Conservation (phyloP, 2,797 vertebrate genomes). For the Tiaroga cobitis region DNA sequence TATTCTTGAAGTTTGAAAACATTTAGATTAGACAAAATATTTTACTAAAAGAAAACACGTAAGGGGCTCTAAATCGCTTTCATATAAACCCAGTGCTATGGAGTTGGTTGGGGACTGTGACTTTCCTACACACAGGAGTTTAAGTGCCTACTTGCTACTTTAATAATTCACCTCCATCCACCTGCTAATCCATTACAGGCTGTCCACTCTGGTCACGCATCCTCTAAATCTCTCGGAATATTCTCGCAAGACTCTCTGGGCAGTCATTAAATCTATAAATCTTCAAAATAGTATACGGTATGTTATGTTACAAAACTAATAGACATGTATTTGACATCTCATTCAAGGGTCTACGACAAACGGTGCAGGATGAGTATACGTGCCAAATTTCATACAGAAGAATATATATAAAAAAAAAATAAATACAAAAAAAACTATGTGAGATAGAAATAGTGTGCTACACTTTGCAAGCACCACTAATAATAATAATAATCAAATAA, state of each 20-base stretch:
- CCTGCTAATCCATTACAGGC: constrained; percentile 24
- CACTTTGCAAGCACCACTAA: background rate
- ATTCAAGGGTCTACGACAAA: background rate
- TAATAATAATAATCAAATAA: background rate
- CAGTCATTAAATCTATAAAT: background rate
- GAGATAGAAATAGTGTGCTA: background rate
- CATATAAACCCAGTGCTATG: background rate
- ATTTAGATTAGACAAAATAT: background rate
- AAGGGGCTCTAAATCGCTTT: background rate
- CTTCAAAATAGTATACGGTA: background rate
- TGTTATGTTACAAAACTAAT: background rate
- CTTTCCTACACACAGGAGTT: background rate
- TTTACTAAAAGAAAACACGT: background rate
- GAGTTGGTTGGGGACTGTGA: background rate
- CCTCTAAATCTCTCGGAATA: background rate
- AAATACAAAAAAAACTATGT: background rate
- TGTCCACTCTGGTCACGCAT: constrained; percentile 30
- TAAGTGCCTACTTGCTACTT: constrained; percentile 17
- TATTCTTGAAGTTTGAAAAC: background rate
- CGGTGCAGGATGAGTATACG: accelerated
- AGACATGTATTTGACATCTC: background rate
- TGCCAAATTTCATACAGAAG: background rate
- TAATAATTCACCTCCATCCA: constrained; percentile 14
- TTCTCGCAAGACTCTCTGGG: background rate
- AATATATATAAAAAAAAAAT: background rate